phyloP scores from a whole-genome alignment of 2,113 vertebrate species.

The Misgurnus mizolepis region DNA sequence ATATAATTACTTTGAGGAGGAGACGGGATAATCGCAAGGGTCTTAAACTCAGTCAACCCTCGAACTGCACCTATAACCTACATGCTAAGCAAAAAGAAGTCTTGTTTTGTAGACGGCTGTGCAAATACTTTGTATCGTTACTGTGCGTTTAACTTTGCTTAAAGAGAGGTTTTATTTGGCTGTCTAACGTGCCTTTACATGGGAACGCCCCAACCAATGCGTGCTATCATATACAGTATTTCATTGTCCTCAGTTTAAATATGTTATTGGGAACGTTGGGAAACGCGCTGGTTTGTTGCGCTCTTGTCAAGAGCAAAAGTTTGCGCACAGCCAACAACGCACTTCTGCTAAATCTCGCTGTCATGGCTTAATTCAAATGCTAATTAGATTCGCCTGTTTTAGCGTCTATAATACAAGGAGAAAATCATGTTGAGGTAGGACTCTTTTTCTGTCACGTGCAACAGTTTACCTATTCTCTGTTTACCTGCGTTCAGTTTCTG shows the following conservation, averaged over 20 bases:
- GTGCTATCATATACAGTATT: no score
- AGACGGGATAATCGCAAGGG: not conserved
- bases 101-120: no score
- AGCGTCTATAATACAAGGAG: constrained; percentile 46
- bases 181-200: constrained; percentile 38
- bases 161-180: no score
- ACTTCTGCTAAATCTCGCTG: constrained; percentile 51
- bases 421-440: constrained; percentile 11
- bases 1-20: not conserved
- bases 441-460: constrained; percentile 58
- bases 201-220: not conserved
- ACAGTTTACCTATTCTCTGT: constrained; percentile 66
- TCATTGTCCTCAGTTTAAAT: no score
- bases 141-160: no score
- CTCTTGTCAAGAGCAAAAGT: no score
- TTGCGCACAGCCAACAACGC: no score
- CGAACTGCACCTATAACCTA: not conserved
- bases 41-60: not conserved
- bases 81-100: no score
- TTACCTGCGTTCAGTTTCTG: constrained; percentile 68
- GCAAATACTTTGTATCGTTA: no score
- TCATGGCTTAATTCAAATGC: constrained; percentile 65
- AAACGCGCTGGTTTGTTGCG: no score
- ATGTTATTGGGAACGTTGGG: no score
- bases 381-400: constrained; percentile 59